A percentile compares a stretch with the other conserved stretches of the same genome.
phyloP scores from a whole-genome alignment of 2,113 vertebrate species.

The Hemiprocne comata region DNA sequence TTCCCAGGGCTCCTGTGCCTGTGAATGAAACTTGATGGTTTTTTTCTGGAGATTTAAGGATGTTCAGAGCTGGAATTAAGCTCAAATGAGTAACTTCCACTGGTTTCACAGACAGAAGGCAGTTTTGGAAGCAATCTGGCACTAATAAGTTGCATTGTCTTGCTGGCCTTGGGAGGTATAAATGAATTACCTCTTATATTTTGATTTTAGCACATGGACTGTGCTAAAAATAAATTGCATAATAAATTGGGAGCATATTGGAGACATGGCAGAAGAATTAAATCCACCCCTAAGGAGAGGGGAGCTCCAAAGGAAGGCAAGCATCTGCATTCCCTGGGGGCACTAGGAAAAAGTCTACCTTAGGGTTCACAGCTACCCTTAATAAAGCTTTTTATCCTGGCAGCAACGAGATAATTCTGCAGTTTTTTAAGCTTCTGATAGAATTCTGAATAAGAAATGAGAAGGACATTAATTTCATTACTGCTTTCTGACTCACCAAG shows the following conservation, averaged over 20 bases:
- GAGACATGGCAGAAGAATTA: not conserved
- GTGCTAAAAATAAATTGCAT: not conserved
- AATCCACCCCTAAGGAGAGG: not conserved
- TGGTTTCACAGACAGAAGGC: not conserved
- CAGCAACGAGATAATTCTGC: not conserved
- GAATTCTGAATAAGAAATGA: not conserved
- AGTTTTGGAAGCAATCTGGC: not conserved
- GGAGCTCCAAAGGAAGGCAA: not conserved
- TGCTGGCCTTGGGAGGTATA: not conserved
- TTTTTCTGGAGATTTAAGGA: not conserved
- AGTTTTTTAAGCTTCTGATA: not conserved
- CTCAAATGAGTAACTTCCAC: not conserved
- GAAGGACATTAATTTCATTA: not conserved
- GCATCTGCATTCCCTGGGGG: not conserved
- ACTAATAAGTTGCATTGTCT: not conserved
- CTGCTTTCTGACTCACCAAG: not conserved
- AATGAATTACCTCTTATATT: not conserved
- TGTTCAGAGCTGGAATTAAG: not conserved
- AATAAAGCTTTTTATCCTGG: not conserved
- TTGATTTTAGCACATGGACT: not conserved
- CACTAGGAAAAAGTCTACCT: not conserved
- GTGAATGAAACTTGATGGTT: not conserved
- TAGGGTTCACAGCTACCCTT: not conserved
- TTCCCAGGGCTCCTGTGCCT: not conserved
- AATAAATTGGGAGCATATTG: not conserved